phyloP scores from a whole-genome alignment of 1,140 invertebrate genomes.

The Muscidifurax raptorellus region DNA sequence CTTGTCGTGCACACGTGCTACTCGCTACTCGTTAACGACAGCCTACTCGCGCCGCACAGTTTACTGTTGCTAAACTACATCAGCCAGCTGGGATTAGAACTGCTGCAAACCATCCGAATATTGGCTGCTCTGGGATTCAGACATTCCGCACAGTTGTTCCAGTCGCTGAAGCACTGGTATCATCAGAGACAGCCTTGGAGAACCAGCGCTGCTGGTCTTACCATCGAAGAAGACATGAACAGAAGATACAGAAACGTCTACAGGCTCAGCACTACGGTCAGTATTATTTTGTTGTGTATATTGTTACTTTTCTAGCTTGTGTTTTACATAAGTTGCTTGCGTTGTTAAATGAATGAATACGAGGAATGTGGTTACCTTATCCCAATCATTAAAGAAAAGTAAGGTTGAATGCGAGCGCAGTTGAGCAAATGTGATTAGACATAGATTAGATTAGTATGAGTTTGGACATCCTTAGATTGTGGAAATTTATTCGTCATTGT shows the following conservation, averaged over 20 bases:
- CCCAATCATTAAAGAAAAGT: too few species aligned
- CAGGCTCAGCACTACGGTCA: slow-evolving; percentile 44
- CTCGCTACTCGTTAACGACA: slow-evolving; percentile 68
- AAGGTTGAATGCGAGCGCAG: too few species aligned
- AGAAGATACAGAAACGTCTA: slow-evolving; percentile 30
- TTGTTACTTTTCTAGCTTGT: neutral
- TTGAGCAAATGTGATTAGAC: too few species aligned
- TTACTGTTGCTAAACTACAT: slow-evolving; percentile 58
- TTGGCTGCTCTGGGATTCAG: neutral
- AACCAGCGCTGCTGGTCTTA: neutral
- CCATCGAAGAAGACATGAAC: slow-evolving; percentile 28
- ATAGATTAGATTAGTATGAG: too few species aligned
- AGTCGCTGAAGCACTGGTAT: slow-evolving; percentile 10
- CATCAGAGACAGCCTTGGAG: neutral
- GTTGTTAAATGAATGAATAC: too few species aligned
- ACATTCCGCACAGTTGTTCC: neutral
- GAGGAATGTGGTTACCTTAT: too few species aligned
- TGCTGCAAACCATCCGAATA: neutral
- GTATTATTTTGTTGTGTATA: neutral
- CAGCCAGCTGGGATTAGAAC: slow-evolving; percentile 50
- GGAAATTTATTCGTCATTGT: neutral
- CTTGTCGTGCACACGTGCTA: slow-evolving; percentile 68
- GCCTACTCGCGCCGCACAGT: slow-evolving; percentile 65
- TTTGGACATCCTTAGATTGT: neutral
- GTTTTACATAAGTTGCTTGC: too few species aligned